Percentiles rank a stretch among this genome's conserved stretches.
These are phyloP conservation scores for Plemyria rubiginata DNA, from an alignment of 2,888 invertebrate genomes.

Conservation along the genomic window DNA sequence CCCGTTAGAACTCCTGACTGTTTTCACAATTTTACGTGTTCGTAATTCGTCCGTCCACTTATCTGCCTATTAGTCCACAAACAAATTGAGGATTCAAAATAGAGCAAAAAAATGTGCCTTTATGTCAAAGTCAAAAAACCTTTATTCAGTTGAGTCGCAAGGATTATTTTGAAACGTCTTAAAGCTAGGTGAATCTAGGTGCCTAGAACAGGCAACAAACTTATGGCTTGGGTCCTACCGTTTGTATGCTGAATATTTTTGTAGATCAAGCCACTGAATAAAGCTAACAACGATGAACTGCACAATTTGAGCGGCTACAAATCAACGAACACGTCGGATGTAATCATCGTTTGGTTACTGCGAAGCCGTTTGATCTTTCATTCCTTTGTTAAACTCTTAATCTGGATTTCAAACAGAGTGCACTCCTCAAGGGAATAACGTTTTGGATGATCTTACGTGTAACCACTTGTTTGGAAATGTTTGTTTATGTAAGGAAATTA, in stretches of 20 bases:
- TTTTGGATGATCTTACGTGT: constrained; percentile 33
- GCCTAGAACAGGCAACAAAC: too few relatives aligned
- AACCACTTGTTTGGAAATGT: constrained; percentile 19
- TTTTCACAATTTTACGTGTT: constrained; percentile 33
- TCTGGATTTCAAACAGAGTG: constrained; percentile 38
- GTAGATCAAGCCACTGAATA: constrained; percentile 17
- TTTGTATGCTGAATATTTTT: background rate
- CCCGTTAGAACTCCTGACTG: constrained; percentile 28
- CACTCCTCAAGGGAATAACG: constrained; percentile 39
- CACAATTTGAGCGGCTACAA: constrained; percentile 46
- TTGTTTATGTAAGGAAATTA: constrained; percentile 17
- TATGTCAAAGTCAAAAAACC: too few relatives aligned
- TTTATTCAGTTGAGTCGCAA: too few relatives aligned
- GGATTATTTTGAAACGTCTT: too few relatives aligned
- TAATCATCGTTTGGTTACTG: constrained; percentile 66
- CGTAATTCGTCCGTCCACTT: too few relatives aligned
- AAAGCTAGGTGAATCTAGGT: too few relatives aligned
- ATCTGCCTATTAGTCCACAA: too few relatives aligned
- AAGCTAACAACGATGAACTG: constrained; percentile 39
- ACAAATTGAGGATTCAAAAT: too few relatives aligned
- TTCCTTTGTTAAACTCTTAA: constrained; percentile 55
- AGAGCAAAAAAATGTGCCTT: too few relatives aligned
- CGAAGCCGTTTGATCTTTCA: constrained; percentile 71
- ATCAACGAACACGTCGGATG: constrained; percentile 63
- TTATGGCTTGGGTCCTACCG: too few relatives aligned